phyloP scores from a whole-genome alignment of 2,888 invertebrate genomes.

The Eretmocerus hayati region DNA sequence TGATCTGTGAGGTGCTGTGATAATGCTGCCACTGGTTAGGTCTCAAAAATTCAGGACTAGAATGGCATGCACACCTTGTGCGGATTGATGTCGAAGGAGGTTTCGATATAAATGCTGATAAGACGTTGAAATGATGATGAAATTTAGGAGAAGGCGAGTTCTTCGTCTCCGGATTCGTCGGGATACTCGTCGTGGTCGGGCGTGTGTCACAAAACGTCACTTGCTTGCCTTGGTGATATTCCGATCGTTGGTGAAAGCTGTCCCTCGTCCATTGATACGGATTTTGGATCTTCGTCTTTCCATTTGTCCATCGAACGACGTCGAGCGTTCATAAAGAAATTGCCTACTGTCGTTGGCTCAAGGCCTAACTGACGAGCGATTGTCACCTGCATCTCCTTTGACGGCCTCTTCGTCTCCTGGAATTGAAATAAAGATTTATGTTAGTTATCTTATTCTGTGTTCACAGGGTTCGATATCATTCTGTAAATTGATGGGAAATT shows the following conservation, averaged over 20 bases:
- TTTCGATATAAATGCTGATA: too few species aligned
- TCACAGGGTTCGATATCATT: too few species aligned
- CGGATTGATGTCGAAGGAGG: not conserved
- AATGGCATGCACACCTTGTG: not conserved
- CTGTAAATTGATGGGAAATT: too few species aligned
- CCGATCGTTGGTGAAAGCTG: slow-evolving; percentile 46
- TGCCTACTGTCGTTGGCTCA: slow-evolving; percentile 96
- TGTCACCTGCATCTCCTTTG: slow-evolving; percentile 99
- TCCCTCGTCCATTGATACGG: slow-evolving; percentile 38
- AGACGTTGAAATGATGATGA: too few species aligned
- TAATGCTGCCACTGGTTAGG: too few species aligned
- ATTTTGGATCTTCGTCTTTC: slow-evolving; percentile 81
- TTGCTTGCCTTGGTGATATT: slow-evolving; percentile 43
- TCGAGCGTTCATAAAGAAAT: slow-evolving; percentile 99
- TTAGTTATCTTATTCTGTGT: too few species aligned
- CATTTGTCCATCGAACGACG: slow-evolving; percentile 96
- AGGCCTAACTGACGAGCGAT: slow-evolving; percentile 95
- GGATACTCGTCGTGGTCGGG: slow-evolving; percentile 48
- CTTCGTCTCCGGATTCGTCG: slow-evolving; percentile 45
- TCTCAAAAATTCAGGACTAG: too few species aligned
- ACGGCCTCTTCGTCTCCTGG: slow-evolving; percentile 97
- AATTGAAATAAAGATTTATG: too few species aligned
- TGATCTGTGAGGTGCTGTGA: too few species aligned
- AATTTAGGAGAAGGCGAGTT: slow-evolving; percentile 36
- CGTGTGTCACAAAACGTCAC: slow-evolving; percentile 48